A percentile compares a stretch with the other conserved stretches of the same genome.
Evolutionary conservation across 2,113 vertebrate species (phyloP).

Genomic region (Grammomys dolichurus): DNA sequence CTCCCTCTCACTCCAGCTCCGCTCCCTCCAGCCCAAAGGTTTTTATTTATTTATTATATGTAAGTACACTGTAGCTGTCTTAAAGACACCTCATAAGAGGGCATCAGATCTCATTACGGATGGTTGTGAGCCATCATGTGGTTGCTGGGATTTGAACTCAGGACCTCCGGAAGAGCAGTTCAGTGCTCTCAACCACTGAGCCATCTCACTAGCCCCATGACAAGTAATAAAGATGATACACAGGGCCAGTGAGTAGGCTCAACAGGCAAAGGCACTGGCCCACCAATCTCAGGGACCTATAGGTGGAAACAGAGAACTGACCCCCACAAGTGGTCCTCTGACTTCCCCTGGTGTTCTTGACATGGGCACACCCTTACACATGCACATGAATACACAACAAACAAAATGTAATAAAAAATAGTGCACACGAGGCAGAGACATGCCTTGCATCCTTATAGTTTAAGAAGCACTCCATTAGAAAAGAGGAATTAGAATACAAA

Average conservation of each 20-base stretch:
- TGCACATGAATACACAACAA: not conserved
- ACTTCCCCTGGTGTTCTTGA: not conserved
- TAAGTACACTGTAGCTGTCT: too few species aligned
- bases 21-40: too few species aligned
- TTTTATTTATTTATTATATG: too few species aligned
- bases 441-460: not conserved
- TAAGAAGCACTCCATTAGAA: not conserved
- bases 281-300: not conserved
- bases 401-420: not conserved
- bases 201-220: not conserved
- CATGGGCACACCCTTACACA: not conserved
- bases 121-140: too few species aligned
- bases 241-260: not conserved
- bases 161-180: too few species aligned
- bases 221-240: not conserved
- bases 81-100: too few species aligned
- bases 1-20: too few species aligned
- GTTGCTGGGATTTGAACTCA: too few species aligned
- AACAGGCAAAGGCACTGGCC: not conserved
- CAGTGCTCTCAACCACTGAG: too few species aligned
- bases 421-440: not conserved
- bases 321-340: not conserved
- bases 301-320: not conserved
- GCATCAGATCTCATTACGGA: too few species aligned
- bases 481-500: not conserved